phyloP scores from a whole-genome alignment of 2,797 vertebrate genomes.

The Tinamus major region DNA sequence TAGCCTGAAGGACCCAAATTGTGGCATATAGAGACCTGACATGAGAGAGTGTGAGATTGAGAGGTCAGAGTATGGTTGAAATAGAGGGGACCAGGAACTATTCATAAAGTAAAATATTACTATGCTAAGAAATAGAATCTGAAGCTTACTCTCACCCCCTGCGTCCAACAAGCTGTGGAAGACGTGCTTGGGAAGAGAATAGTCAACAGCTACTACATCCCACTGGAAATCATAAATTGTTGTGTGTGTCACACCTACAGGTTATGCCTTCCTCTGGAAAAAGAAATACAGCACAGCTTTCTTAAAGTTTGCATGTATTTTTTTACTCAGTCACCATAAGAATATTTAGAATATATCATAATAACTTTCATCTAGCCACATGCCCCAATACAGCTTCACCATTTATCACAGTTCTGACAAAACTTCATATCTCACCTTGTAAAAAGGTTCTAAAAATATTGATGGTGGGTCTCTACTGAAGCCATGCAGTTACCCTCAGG shows the following conservation, averaged over 20 bases:
- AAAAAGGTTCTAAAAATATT: not conserved
- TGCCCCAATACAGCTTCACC: not conserved
- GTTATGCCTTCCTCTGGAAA: not conserved
- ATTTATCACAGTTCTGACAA: not conserved
- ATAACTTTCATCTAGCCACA: not conserved
- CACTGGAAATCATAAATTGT: not conserved
- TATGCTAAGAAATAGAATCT: not conserved
- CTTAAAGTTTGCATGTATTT: not conserved
- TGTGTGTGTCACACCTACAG: not conserved
- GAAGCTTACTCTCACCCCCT: not conserved
- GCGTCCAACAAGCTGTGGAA: not conserved
- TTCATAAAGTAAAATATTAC: not conserved
- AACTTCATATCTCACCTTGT: not conserved
- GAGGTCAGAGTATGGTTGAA: not conserved
- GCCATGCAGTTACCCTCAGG: not conserved
- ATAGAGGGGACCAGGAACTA: not conserved
- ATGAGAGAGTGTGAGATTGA: not conserved
- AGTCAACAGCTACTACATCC: not conserved
- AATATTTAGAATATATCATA: not conserved
- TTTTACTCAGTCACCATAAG: not conserved
- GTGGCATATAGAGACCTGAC: rapidly evolving
- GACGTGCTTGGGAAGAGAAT: not conserved
- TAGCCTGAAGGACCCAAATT: not conserved
- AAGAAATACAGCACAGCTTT: not conserved
- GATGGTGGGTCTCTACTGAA: not conserved